A percentile compares a stretch with the other conserved stretches of the same genome.
phyloP scores from a whole-genome alignment of 2,888 invertebrate species.

The Troilus luridus region DNA sequence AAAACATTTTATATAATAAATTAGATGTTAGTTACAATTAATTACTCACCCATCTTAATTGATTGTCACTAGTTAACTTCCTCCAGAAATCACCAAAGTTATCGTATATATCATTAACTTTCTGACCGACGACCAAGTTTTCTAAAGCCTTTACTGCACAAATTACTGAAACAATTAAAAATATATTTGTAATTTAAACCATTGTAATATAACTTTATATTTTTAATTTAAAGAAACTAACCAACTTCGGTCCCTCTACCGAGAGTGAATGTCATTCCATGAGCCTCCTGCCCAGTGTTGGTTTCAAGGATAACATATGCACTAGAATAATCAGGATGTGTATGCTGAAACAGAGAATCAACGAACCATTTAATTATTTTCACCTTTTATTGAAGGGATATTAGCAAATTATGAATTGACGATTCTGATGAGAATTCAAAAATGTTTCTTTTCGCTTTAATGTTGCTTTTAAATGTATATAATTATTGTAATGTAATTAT shows the following conservation, averaged over 20 bases:
- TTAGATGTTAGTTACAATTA: neutral
- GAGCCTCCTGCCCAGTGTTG: slow-evolving; percentile 77
- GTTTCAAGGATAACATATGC: slow-evolving; percentile 89
- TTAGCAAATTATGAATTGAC: no score
- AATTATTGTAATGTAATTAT: no score
- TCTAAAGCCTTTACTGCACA: slow-evolving; percentile 81
- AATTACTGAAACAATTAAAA: slow-evolving; percentile 74
- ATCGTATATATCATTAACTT: slow-evolving; percentile 79
- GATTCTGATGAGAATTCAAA: no score
- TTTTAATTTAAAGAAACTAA: slow-evolving; percentile 66
- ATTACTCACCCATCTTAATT: slow-evolving; percentile 84
- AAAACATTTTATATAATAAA: neutral
- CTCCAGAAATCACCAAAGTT: slow-evolving; percentile 88
- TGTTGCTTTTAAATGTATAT: no score
- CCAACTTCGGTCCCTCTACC: slow-evolving; percentile 91
- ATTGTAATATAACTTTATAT: neutral
- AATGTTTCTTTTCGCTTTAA: no score
- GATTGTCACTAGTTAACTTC: slow-evolving; percentile 86
- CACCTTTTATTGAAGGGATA: no score
- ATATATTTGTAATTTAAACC: slow-evolving; percentile 10
- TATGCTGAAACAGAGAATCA: slow-evolving; percentile 74
- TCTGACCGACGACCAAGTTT: slow-evolving; percentile 78
- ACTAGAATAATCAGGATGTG: slow-evolving; percentile 91
- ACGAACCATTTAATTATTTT: neutral
- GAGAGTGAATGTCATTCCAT: slow-evolving; percentile 89